Evolutionary conservation across 2,797 vertebrate species (phyloP), one percentile per base, ranked within the genome.

Genomic region (Fratercula arctica): DNA sequence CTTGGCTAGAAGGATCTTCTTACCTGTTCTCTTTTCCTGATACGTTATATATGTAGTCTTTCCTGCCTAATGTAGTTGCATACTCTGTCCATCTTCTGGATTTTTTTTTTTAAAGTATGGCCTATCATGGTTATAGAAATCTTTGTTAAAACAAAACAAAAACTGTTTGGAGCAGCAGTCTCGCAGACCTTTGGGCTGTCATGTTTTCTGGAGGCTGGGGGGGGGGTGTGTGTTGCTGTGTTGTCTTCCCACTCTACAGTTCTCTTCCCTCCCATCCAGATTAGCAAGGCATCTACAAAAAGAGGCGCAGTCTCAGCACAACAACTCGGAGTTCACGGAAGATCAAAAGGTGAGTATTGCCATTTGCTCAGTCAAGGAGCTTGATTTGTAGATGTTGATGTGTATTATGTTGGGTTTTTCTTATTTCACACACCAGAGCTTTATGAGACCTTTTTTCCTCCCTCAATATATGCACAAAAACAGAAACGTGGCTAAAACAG

Each of bases 231-330:
- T 73, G 54, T 73, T 61, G 82, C 67, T 85, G n/a, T 83, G 33
- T 23, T 74, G 26, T 83, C 29, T 87, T 93, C 56, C 88, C 35
- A 68, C 35, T 92, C 35, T 33, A 59, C 46, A 59, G 7, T 95
- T 77, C 91, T 95, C 61, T 95, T 72, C 43, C 43, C 23, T 21
- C 61, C 73, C 10, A n/a, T 98, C 82, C 96, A 99, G 99, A 98
- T 98, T 99, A 83, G 99, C 99, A 51, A 98, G 99, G 96, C 99
- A 99, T 69, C 98, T 99, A 91, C 99, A 99, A 89, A 99, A 99
- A 97, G 99, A 99, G 96, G 99, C 98, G 3, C 99, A 99, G 97
- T 98, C 99, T 79, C 98, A 98, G 79, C 97, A 99, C 87, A 99
- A 99, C 94, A 98, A 98, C 54, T 98, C 98, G 1, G 99, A 99